Conservation (phyloP, 2,797 vertebrate genomes). For the Manis crassicaudata region DNA sequence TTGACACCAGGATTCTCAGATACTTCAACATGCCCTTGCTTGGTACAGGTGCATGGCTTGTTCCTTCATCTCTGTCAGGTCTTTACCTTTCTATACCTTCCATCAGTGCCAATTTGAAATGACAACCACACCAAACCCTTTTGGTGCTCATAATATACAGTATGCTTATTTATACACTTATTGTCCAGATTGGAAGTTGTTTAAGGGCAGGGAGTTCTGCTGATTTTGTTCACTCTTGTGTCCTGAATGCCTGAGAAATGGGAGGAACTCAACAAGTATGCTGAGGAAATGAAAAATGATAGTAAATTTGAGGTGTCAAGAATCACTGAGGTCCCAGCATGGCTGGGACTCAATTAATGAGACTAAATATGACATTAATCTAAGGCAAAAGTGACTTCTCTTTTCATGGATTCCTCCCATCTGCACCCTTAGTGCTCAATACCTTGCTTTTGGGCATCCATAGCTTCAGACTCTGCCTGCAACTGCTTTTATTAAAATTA, state of each 20-base stretch:
- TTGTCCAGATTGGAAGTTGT: background rate
- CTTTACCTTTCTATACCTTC: background rate
- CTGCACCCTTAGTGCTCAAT: accelerated
- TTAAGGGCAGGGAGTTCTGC: background rate
- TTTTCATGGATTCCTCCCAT: background rate
- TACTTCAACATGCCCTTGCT: background rate
- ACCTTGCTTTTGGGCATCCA: background rate
- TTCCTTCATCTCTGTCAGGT: background rate
- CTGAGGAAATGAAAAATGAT: background rate
- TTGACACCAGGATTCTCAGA: background rate
- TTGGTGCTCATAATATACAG: background rate
- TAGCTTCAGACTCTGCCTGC: background rate
- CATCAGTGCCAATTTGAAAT: background rate
- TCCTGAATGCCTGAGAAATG: background rate
- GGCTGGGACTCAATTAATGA: background rate
- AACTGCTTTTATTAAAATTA: background rate
- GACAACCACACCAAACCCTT: background rate
- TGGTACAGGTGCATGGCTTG: background rate
- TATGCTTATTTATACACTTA: background rate
- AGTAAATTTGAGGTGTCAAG: background rate
- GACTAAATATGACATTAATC: background rate
- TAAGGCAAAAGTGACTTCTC: background rate
- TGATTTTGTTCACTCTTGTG: background rate
- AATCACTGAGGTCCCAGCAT: background rate
- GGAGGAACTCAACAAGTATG: background rate